phyloP scores from a whole-genome alignment of 2,797 vertebrate genomes.

The Xenopus petersii region DNA sequence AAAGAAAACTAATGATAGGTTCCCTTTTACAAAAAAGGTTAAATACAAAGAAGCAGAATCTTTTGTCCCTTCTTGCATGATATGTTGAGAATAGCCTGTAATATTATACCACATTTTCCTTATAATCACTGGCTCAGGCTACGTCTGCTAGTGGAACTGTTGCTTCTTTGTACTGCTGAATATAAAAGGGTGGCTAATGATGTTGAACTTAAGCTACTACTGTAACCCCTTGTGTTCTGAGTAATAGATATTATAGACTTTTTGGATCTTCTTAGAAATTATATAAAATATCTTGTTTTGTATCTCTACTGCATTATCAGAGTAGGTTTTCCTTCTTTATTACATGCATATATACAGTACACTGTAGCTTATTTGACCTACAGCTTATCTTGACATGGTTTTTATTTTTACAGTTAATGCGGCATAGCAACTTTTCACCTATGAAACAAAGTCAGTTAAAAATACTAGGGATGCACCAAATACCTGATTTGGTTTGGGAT shows the following conservation, averaged over 20 bases:
- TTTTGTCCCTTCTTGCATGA: not conserved
- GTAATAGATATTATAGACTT: slow-evolving; percentile 1
- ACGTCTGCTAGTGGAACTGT: not conserved
- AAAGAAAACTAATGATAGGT: not conserved
- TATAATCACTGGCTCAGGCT: not conserved
- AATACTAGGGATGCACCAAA: too few relatives aligned
- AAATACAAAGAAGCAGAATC: not conserved
- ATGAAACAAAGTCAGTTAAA: too few relatives aligned
- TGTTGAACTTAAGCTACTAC: not conserved
- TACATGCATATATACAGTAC: too few relatives aligned
- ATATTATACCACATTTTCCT: not conserved
- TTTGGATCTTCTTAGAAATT: not conserved
- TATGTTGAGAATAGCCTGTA: slow-evolving; percentile 16
- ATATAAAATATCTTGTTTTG: not conserved
- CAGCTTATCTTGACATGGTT: too few relatives aligned
- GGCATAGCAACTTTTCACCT: too few relatives aligned
- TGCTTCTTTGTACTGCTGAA: not conserved
- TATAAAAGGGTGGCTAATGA: not conserved
- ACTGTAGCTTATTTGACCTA: too few relatives aligned
- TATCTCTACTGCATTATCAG: too few relatives aligned
- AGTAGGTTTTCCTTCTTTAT: too few relatives aligned
- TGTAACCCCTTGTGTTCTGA: not conserved
- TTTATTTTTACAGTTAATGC: too few relatives aligned
- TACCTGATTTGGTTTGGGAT: too few relatives aligned
- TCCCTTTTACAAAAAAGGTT: not conserved